phyloP scores from a whole-genome alignment of 2,888 invertebrate species.

The Rhimphoctona megacephalus region DNA sequence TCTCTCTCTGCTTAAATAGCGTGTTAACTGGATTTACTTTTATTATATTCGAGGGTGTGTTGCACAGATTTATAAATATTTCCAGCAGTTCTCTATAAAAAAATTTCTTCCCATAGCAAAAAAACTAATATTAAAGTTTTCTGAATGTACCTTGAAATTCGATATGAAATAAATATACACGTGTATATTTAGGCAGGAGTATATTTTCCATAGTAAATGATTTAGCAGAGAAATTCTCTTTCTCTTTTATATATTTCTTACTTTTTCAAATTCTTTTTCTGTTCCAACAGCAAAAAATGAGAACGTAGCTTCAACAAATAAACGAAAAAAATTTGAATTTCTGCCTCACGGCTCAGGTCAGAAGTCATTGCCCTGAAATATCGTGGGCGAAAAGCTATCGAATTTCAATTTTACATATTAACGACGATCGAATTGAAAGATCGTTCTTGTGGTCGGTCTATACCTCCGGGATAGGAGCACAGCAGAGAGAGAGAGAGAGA shows the following conservation, averaged over 20 bases:
- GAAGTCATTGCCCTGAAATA: constrained; percentile 11
- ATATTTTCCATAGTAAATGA: background rate
- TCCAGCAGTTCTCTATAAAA: background rate
- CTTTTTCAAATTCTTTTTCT: background rate
- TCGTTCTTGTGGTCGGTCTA: constrained; percentile 37
- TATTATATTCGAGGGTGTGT: background rate
- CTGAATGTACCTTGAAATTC: background rate
- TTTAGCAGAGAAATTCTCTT: background rate
- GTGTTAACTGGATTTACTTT: background rate
- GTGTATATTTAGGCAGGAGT: background rate
- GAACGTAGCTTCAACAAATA: background rate
- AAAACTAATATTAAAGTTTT: background rate
- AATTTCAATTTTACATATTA: constrained; percentile 50
- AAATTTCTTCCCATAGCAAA: background rate
- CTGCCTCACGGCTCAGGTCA: background rate
- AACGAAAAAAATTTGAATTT: background rate
- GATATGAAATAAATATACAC: background rate
- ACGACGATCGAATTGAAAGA: constrained; percentile 47
- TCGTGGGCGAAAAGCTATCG: constrained; percentile 32
- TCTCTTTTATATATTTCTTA: background rate
- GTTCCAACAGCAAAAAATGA: background rate
- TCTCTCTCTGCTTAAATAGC: background rate
- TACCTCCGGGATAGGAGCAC: constrained; percentile 23
- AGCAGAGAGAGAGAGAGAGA: background rate
- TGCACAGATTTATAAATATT: background rate